These are phyloP conservation scores for Leptobrachium leishanense DNA, from an alignment of 2,113 vertebrate genomes.

Conservation along the genomic window DNA sequence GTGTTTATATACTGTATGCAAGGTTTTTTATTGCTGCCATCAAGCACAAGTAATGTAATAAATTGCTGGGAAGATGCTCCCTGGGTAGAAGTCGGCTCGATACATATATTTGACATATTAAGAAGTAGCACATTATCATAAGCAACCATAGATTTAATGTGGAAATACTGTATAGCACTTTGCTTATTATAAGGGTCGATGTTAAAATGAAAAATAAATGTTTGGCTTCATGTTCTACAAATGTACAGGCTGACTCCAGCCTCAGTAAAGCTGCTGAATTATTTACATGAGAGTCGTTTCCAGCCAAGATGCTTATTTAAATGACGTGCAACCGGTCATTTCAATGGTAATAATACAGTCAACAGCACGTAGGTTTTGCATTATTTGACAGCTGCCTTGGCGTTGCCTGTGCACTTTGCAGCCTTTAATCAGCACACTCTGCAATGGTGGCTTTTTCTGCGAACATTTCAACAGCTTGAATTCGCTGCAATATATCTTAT, in stretches of 20 bases:
- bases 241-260: slow-evolving; percentile 37
- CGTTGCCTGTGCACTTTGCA: not conserved
- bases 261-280: slow-evolving; percentile 61
- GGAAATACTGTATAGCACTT: slow-evolving; percentile 1
- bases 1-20: not conserved
- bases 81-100: slow-evolving; percentile 6
- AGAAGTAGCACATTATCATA: slow-evolving; percentile 21
- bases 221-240: slow-evolving; percentile 46
- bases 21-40: not conserved
- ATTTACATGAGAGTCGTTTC: slow-evolving; percentile 60
- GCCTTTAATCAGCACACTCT: not conserved
- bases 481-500: slow-evolving; percentile 4
- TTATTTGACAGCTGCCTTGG: slow-evolving; percentile 38
- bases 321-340: slow-evolving; percentile 62
- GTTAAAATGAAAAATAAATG: slow-evolving; percentile 34
- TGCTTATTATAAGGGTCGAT: slow-evolving; percentile 7
- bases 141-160: slow-evolving; percentile 10
- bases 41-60: not conserved
- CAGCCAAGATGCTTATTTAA: slow-evolving; percentile 62
- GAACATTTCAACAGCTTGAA: not conserved
- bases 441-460: not conserved
- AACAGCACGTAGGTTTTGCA: slow-evolving; percentile 29
- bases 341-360: slow-evolving; percentile 52
- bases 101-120: slow-evolving; percentile 21
- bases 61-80: not conserved